These are phyloP conservation scores for Orthonevra nobilis DNA, from an alignment of 2,888 invertebrate species.

Conservation along the genomic window DNA sequence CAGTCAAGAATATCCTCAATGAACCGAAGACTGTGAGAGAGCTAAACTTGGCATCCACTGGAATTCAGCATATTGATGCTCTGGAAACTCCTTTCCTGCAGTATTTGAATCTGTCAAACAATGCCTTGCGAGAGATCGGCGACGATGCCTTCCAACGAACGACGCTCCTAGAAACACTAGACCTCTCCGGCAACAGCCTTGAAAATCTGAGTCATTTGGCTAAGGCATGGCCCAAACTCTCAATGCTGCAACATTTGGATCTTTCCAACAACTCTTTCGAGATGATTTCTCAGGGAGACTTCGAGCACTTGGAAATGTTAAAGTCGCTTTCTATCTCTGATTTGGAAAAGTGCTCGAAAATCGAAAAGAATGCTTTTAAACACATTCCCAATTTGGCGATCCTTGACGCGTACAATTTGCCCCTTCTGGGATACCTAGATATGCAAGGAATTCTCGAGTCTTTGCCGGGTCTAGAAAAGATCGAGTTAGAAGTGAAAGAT, in stretches of 20 bases:
- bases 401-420: slow-evolving; percentile 87
- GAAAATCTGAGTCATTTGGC: slow-evolving; percentile 83
- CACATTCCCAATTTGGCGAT: slow-evolving; percentile 85
- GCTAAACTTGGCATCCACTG: slow-evolving; percentile 90
- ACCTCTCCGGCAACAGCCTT: slow-evolving; percentile 88
- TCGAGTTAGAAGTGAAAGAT: slow-evolving; percentile 94
- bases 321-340: slow-evolving; percentile 85
- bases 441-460: slow-evolving; percentile 91
- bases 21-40: slow-evolving; percentile 93
- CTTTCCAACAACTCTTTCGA: slow-evolving; percentile 92
- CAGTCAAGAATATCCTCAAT: slow-evolving; percentile 88
- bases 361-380: slow-evolving; percentile 91
- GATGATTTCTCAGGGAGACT: slow-evolving; percentile 88
- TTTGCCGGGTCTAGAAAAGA: slow-evolving; percentile 86
- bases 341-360: slow-evolving; percentile 86
- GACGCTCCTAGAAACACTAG: slow-evolving; percentile 88
- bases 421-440: slow-evolving; percentile 91
- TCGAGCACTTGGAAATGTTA: slow-evolving; percentile 86
- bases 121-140: slow-evolving; percentile 85
- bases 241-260: slow-evolving; percentile 87
- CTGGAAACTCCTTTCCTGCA: slow-evolving; percentile 93
- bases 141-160: slow-evolving; percentile 88
- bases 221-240: slow-evolving; percentile 86
- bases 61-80: slow-evolving; percentile 85
- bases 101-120: slow-evolving; percentile 88